A percentile compares a stretch with the other conserved stretches of the same genome.
phyloP scores from a whole-genome alignment of 2,113 vertebrate genomes.

The Chaetorhynchus papuensis region DNA sequence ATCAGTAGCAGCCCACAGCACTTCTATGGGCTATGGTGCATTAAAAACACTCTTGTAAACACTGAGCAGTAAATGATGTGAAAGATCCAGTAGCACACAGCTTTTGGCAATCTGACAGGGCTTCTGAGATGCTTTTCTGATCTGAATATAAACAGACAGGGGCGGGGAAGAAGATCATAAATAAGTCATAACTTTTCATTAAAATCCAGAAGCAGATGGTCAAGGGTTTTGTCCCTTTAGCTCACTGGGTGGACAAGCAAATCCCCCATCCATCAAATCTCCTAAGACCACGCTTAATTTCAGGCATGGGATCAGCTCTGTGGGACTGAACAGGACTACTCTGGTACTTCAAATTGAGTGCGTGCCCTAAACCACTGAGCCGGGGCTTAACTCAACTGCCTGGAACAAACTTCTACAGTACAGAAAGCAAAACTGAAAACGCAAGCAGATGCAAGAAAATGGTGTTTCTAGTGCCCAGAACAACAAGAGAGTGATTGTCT shows the following conservation, averaged over 20 bases:
- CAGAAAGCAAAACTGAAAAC: constrained; percentile 25
- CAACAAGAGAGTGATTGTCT: constrained; percentile 65
- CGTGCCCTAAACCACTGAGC: background rate
- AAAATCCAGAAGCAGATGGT: constrained; percentile 27
- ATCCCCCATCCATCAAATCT: background rate
- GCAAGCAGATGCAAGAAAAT: background rate
- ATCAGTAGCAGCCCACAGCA: background rate
- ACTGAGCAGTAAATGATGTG: constrained; percentile 31
- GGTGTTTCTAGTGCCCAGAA: constrained; percentile 48
- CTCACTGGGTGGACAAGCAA: background rate
- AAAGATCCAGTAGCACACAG: constrained; percentile 25
- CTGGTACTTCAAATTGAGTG: background rate
- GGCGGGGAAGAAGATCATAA: background rate
- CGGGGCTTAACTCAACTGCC: background rate
- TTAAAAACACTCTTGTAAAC: constrained; percentile 33
- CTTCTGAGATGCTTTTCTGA: constrained; percentile 27
- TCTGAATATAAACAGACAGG: constrained; percentile 20
- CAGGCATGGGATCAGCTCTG: background rate
- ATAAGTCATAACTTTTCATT: constrained; percentile 16
- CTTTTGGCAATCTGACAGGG: constrained; percentile 37
- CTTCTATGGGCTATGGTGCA: background rate
- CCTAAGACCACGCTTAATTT: background rate
- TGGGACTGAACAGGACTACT: background rate
- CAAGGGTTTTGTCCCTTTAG: background rate
- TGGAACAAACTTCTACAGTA: background rate